These are phyloP conservation scores for Apostichopus parvimensis DNA, from an alignment of 35 echinoderm and acorn worm genomes.

Conservation along the genomic window DNA sequence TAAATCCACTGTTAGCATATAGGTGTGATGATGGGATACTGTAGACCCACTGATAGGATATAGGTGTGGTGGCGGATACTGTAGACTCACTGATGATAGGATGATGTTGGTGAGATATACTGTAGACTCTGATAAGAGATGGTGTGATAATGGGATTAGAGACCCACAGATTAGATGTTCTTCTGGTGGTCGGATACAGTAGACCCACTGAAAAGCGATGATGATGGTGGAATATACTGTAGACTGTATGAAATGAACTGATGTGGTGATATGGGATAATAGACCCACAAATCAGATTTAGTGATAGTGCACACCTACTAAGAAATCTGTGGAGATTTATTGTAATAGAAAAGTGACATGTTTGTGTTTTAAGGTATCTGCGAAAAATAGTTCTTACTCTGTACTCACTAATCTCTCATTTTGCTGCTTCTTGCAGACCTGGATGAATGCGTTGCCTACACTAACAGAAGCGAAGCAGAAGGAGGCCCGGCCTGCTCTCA, in stretches of 20 bases:
- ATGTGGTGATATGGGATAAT: no score
- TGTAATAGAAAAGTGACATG: neutral
- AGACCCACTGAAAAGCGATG: no score
- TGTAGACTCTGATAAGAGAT: no score
- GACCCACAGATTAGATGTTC: no score
- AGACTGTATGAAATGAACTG: no score
- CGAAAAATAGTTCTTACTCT: neutral
- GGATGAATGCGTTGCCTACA: constrained; percentile 74
- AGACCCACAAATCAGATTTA: no score
- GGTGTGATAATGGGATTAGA: no score
- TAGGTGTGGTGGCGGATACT: neutral
- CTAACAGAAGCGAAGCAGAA: constrained; percentile 31
- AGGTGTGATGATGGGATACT: neutral
- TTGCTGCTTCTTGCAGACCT: constrained; percentile 54
- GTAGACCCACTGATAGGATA: neutral
- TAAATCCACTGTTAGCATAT: neutral
- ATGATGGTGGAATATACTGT: no score
- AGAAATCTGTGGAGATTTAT: no score
- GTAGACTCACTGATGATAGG: neutral
- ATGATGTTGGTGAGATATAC: no score
- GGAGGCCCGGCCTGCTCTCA: constrained; percentile 73
- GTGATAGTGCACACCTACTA: no score
- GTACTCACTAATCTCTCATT: neutral
- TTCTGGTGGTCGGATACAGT: no score
- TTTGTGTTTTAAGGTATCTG: neutral